Conservation (phyloP, 2,113 vertebrate genomes). For the Rana temporaria region DNA sequence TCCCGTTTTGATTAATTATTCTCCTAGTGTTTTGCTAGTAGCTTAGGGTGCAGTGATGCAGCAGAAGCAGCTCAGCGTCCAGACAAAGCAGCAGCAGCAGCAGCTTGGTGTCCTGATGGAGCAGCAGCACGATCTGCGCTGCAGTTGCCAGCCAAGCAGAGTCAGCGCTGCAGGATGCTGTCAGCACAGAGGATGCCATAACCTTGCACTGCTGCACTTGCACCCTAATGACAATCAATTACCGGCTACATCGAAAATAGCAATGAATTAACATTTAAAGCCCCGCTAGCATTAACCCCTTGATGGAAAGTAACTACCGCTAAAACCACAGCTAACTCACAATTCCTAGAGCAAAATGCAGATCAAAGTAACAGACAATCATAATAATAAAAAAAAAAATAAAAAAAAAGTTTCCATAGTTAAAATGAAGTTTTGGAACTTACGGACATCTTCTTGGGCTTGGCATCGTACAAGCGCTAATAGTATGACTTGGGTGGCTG, state of each 20-base stretch:
- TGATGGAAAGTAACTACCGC: background rate
- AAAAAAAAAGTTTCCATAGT: background rate
- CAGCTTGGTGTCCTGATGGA: background rate
- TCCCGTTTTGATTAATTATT: no score
- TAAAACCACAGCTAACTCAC: background rate
- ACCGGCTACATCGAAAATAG: background rate
- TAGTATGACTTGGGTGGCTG: constrained; percentile 77
- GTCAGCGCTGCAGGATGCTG: constrained; percentile 7
- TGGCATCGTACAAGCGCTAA: constrained; percentile 82
- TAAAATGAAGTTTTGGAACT: constrained; percentile 65
- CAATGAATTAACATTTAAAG: background rate
- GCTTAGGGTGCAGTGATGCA: no score
- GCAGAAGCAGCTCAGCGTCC: no score
- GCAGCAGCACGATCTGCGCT: background rate
- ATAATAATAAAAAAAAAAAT: background rate
- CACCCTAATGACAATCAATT: background rate
- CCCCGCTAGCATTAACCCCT: background rate
- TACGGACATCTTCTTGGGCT: constrained; percentile 77
- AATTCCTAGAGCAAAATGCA: background rate
- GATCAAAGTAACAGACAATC: background rate
- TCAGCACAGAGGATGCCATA: constrained; percentile 9
- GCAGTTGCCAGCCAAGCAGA: constrained; percentile 37
- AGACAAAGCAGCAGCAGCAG: no score
- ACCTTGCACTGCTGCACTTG: constrained; percentile 5
- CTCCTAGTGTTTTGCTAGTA: no score